Evolutionary conservation across 2,888 invertebrate genomes (phyloP), one percentile per base, ranked within the genome.

Genomic region (Oegoconia quadripuncta): DNA sequence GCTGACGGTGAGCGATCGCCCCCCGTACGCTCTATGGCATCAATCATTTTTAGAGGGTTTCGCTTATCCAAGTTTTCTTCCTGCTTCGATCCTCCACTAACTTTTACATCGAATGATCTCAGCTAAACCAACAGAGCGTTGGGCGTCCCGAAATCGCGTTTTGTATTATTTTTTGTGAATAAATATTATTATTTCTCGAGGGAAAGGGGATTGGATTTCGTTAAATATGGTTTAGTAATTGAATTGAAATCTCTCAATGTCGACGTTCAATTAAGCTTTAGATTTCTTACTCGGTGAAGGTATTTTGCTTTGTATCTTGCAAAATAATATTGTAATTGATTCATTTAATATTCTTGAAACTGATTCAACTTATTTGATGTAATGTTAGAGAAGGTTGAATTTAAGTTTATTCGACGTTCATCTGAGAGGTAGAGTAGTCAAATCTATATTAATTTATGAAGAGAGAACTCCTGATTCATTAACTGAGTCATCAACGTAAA

Each of bases 1-100:
- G 53, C 64, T 59, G 67, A 59, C 65, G 61, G 64, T 71, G 74
- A 64, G 64, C 67, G 69, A 69, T 64, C 72, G 67, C 74, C 74
- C 72, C 69, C 64, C 61, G 58, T 54, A 56, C 25, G 64, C 59
- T 60, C 57, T 50, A 61, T 54, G 74, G 83, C 88, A 88, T 88
- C 88, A 88, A 88, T 88, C 88, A 88, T 88, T 83, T 83, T 86
- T 86, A 79, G 88, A 84, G 87, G 87, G 88, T 78, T 88, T 88
- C 87, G 78, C 75, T 83, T 83, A 83, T 83, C 84, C 83, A 76
- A 82, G 81, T 84, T 86, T 83, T 77, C 81, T 79, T 80, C 75
- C 76, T 74, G 75, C 78, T 74, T 66, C 65, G 74, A 71, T 74
- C 65, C 72, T 75, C 74, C 65, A 69, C 71, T 66, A 80, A 82